A percentile compares a stretch with the other conserved stretches of the same genome.
Evolutionary conservation across 2,113 vertebrate genomes (phyloP).

Genomic region (Zosterops hypoxanthus): DNA sequence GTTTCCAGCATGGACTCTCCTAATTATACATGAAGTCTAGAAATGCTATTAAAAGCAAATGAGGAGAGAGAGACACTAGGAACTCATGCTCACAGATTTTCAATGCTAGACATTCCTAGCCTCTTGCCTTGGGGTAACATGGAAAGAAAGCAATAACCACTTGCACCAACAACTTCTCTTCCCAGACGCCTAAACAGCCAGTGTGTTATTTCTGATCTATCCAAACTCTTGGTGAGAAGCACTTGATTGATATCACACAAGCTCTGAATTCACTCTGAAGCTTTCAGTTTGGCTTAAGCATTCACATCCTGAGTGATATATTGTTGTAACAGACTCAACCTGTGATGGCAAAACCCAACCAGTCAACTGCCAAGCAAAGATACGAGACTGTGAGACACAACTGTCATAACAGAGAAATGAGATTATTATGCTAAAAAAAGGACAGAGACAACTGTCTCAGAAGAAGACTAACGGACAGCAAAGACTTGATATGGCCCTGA

Average conservation of each 20-base stretch:
- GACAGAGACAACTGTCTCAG: background rate
- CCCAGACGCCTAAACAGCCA: background rate
- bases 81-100: background rate
- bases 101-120: background rate
- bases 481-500: background rate
- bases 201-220: background rate
- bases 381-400: background rate
- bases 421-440: background rate
- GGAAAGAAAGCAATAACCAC: background rate
- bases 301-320: background rate
- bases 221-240: background rate
- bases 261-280: background rate
- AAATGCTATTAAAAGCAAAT: background rate
- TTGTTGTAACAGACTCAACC: background rate
- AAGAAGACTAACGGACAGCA: background rate
- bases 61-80: background rate
- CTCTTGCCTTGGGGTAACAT: background rate
- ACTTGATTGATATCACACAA: rapidly evolving
- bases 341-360: background rate
- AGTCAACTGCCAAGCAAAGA: background rate
- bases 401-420: background rate
- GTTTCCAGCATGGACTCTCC: background rate
- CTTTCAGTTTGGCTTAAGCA: background rate
- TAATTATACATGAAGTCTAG: background rate
- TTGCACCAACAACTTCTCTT: background rate